Base-by-base conservation (phyloP, 1,140 invertebrate species). In the Himalopsyche phryganea region DNA sequence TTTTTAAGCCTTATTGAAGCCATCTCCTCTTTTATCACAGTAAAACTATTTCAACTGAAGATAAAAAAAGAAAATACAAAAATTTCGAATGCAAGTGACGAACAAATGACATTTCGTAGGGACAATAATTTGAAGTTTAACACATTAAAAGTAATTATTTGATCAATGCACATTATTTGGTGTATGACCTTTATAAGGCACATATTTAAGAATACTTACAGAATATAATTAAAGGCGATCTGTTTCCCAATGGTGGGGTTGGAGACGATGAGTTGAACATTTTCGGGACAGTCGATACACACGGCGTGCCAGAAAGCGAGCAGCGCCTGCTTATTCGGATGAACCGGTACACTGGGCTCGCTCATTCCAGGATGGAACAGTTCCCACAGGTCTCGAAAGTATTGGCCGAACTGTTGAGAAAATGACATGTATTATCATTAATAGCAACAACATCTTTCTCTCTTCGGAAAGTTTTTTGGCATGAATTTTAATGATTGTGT, bases 141-240 rank as follows among this genome's bases (percentile, higher is more conserved):
- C n/a, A n/a, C n/a, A n/a, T n/a, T n/a, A n/a, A n/a, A n/a, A n/a
- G n/a, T n/a, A n/a, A n/a, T n/a, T n/a, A n/a, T n/a, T n/a, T n/a
- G n/a, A n/a, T n/a, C n/a, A n/a, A n/a, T n/a, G n/a, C n/a, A n/a
- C n/a, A n/a, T n/a, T n/a, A n/a, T n/a, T n/a, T n/a, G n/a, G n/a
- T n/a, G n/a, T n/a, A n/a, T n/a, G n/a, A n/a, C n/a, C n/a, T n/a
- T n/a, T n/a, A n/a, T n/a, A n/a, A n/a, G n/a, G n/a, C n/a, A n/a
- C n/a, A n/a, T n/a, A n/a, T n/a, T n/a, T n/a, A n/a, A n/a, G n/a
- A 38, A 36, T 51, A 84, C 89, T 87, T 81, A 95, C 91, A 96
- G 76, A 72, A 97, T 96, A 72, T 97, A 97, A 76, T 96, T 97
- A 80, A 96, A 96, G 64, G 92, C 92, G 73, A 97, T 94, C 69